phyloP scores from a whole-genome alignment of 2,797 vertebrate genomes.

The Enteromius anoplus region DNA sequence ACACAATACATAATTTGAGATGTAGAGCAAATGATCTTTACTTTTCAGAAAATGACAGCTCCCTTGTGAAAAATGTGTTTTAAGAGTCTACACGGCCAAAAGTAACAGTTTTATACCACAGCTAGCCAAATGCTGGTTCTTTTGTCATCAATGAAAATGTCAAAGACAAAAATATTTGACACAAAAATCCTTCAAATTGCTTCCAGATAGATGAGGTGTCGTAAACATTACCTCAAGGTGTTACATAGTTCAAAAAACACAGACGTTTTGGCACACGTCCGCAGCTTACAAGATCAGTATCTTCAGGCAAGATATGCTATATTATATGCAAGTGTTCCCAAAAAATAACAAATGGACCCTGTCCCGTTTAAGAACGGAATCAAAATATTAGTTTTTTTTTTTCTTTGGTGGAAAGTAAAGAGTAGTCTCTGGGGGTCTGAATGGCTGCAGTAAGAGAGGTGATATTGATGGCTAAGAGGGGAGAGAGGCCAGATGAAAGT shows the following conservation, averaged over 20 bases:
- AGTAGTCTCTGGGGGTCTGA: slow-evolving; percentile 58
- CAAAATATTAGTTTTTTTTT: slow-evolving; percentile 56
- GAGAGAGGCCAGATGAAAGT: slow-evolving; percentile 80
- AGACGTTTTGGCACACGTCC: neutral
- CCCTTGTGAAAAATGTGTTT: neutral
- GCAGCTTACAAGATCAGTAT: slow-evolving; percentile 25
- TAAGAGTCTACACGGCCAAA: neutral
- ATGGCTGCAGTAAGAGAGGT: slow-evolving; percentile 64
- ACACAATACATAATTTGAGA: neutral
- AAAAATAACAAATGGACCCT: slow-evolving; percentile 55
- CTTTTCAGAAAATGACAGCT: neutral
- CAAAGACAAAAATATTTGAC: slow-evolving; percentile 9
- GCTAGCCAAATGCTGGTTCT: neutral
- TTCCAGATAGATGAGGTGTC: slow-evolving; percentile 23
- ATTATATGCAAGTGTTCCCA: slow-evolving; percentile 40
- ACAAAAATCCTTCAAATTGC: slow-evolving; percentile 7
- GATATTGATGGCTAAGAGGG: slow-evolving; percentile 81
- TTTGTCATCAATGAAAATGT: slow-evolving; percentile 26
- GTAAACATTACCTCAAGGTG: slow-evolving; percentile 29
- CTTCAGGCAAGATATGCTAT: slow-evolving; percentile 29
- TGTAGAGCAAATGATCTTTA: neutral
- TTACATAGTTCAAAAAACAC: slow-evolving; percentile 27
- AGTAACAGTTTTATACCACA: neutral
- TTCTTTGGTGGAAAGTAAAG: slow-evolving; percentile 48
- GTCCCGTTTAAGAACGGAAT: slow-evolving; percentile 50